These are phyloP conservation scores for Heterohyrax brucei DNA, from an alignment of 2,797 vertebrate species.

Conservation along the genomic window DNA sequence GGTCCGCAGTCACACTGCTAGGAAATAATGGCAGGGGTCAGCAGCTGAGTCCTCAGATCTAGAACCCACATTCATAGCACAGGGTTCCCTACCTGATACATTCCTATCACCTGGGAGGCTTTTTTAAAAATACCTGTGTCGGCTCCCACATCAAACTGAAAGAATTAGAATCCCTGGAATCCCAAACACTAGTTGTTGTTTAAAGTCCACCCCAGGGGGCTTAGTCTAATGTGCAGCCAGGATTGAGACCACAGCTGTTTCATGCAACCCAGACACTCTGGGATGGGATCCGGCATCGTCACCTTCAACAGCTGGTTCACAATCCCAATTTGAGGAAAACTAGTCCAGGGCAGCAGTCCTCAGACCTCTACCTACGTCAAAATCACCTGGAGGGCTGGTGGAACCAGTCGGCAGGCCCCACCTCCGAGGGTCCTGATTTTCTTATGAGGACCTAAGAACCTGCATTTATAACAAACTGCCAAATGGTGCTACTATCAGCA, in stretches of 20 bases:
- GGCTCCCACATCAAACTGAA: neutral
- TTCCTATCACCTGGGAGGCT: neutral
- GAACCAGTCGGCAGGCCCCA: neutral
- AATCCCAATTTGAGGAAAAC: neutral
- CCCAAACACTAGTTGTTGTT: neutral
- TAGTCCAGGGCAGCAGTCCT: neutral
- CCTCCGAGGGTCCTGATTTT: neutral
- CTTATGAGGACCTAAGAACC: neutral
- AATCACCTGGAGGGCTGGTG: neutral
- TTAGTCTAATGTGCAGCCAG: neutral
- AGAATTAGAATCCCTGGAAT: neutral
- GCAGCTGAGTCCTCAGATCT: neutral
- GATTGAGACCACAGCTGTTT: slow-evolving; percentile 11
- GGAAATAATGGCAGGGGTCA: neutral
- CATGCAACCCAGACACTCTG: neutral
- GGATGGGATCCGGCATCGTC: neutral
- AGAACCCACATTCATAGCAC: neutral
- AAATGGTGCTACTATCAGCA: too few relatives aligned
- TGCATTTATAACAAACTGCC: slow-evolving; percentile 3
- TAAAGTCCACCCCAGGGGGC: neutral
- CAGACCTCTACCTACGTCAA: neutral
- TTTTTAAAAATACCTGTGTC: neutral
- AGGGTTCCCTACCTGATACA: neutral
- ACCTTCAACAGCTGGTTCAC: neutral
- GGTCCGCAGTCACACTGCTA: neutral